A percentile compares a stretch with the other conserved stretches of the same genome.
Conservation (phyloP, 1,140 invertebrate genomes). For the Drosophila leontia region DNA sequence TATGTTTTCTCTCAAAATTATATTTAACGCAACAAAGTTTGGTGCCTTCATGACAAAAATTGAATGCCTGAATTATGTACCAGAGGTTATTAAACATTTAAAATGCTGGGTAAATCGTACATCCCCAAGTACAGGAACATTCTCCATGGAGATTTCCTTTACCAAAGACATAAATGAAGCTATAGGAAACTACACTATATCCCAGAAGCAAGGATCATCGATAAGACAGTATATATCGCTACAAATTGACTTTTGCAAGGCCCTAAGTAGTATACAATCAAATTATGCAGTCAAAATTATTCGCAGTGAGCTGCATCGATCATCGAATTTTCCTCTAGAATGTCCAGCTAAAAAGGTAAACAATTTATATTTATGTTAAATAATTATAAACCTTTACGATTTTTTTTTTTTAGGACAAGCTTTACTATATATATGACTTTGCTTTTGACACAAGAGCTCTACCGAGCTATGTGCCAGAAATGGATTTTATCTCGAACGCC, state of each 20-base stretch:
- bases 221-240: conserved; percentile 7
- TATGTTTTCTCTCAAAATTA: neutral
- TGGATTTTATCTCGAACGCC: neutral
- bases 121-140: neutral
- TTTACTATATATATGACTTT: neutral
- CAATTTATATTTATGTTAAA: neutral
- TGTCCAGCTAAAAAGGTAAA: conserved; percentile 32
- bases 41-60: conserved; percentile 7
- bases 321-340: conserved; percentile 28
- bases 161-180: neutral
- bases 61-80: conserved; percentile 21
- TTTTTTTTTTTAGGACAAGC: neutral
- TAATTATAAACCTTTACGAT: neutral
- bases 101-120: conserved; percentile 14
- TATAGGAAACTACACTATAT: conserved; percentile 3
- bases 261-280: conserved; percentile 3
- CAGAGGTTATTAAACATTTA: conserved; percentile 2
- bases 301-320: neutral
- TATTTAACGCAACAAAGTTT: neutral
- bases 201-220: neutral
- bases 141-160: conserved; percentile 1
- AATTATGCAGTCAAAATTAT: conserved; percentile 16
- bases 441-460: neutral
- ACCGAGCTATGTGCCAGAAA: neutral
- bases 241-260: conserved; percentile 23